Percentiles rank a stretch among this genome's conserved stretches.
Evolutionary conservation across 2,113 vertebrate species (phyloP).

Genomic region (Penelope pileata): DNA sequence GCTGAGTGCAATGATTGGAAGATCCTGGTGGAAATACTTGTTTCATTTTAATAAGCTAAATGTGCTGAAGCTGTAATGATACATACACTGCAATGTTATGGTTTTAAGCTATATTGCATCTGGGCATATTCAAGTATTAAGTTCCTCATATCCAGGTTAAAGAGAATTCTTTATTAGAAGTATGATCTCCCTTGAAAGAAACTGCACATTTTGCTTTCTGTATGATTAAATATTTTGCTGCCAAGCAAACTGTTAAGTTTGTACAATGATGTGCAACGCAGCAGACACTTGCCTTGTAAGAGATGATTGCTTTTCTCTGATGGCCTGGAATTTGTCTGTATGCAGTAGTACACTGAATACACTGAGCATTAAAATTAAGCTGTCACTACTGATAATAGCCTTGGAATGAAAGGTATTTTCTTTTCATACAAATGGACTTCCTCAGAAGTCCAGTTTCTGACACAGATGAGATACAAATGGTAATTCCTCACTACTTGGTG

Average conservation of each 20-base stretch:
- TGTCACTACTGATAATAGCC: neutral
- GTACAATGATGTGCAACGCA: neutral
- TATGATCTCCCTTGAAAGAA: neutral
- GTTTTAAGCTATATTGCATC: neutral
- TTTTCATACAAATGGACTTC: neutral
- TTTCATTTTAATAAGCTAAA: neutral
- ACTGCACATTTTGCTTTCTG: neutral
- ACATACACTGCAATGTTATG: rapidly evolving
- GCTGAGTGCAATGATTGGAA: neutral
- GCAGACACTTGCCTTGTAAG: neutral
- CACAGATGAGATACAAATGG: neutral
- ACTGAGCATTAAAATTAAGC: neutral
- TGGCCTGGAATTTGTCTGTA: neutral
- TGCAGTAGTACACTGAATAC: neutral
- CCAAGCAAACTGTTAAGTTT: neutral
- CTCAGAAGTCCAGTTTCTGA: neutral
- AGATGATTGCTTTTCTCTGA: neutral
- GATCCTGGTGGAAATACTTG: neutral
- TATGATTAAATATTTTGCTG: neutral
- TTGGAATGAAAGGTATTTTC: neutral
- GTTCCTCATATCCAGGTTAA: neutral
- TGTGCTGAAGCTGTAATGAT: neutral
- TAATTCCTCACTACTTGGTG: neutral
- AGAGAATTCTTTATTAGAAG: neutral
- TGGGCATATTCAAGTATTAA: neutral